Conservation (phyloP, 2,888 invertebrate species). For the Itoplectis maculator region DNA sequence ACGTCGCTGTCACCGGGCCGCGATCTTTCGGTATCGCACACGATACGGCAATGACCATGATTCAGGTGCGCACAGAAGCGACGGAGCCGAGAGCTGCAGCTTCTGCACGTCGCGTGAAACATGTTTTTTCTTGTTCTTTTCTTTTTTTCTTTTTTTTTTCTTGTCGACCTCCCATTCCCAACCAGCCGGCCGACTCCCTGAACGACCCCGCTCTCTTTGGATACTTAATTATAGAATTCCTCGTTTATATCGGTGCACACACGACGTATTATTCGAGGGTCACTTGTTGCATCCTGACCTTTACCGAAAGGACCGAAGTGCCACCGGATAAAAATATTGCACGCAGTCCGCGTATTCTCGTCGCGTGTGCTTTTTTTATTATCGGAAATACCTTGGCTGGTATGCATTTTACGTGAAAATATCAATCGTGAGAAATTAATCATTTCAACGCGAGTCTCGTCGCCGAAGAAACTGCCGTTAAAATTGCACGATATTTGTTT, state of each 20-base stretch:
- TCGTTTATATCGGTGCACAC: slow-evolving; percentile 56
- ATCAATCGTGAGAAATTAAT: no score
- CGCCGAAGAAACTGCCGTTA: no score
- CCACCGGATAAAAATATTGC: slow-evolving; percentile 13
- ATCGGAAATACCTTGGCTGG: no score
- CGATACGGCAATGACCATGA: not conserved
- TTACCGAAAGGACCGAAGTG: slow-evolving; percentile 22
- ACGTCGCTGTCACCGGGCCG: slow-evolving; percentile 3
- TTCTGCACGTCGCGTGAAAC: slow-evolving; percentile 10
- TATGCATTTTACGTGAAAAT: no score
- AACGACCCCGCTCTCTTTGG: slow-evolving; percentile 52
- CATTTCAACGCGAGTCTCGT: no score
- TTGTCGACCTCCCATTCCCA: not conserved
- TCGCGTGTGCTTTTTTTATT: no score
- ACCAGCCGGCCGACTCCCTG: not conserved
- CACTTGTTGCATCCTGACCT: slow-evolving; percentile 66
- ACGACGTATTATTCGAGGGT: slow-evolving; percentile 59
- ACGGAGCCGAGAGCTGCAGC: not conserved
- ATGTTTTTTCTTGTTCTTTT: not conserved
- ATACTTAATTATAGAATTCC: slow-evolving; percentile 64
- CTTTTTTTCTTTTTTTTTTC: not conserved
- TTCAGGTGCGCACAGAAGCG: not conserved
- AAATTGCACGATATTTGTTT: no score
- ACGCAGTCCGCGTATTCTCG: slow-evolving; percentile 1
- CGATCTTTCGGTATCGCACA: slow-evolving; percentile 21